Evolutionary conservation across 2,113 vertebrate genomes (phyloP).

Genomic region (Holacanthus passer): DNA sequence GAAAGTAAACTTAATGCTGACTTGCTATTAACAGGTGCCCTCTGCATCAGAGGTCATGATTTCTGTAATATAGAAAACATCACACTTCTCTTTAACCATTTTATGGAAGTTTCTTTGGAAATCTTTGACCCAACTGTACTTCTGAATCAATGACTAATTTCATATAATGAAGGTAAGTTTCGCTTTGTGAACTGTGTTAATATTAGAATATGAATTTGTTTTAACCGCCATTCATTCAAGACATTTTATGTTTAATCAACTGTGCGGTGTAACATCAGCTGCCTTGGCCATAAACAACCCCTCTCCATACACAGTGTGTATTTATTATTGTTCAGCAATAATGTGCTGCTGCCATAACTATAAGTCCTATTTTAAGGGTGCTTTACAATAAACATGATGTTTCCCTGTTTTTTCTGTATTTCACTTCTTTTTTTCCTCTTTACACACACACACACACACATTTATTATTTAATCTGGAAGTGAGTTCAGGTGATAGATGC

Average conservation of each 20-base stretch:
- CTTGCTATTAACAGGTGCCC: not conserved
- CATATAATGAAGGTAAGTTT: not conserved
- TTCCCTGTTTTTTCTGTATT: not conserved
- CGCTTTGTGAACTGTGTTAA: too few relatives aligned
- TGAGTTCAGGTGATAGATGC: not conserved
- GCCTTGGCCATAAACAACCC: not conserved
- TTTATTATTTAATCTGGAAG: constrained; percentile 12
- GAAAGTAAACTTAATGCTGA: too few relatives aligned
- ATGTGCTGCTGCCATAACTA: not conserved
- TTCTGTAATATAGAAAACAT: not conserved
- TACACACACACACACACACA: not conserved
- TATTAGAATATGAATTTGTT: too few relatives aligned
- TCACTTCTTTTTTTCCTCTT: not conserved
- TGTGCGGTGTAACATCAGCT: not conserved
- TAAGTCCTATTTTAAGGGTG: not conserved
- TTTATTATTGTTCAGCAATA: not conserved
- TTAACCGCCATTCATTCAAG: not conserved
- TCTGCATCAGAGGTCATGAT: not conserved
- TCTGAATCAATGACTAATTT: not conserved
- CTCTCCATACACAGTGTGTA: not conserved
- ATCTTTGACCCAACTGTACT: not conserved
- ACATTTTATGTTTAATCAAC: not conserved
- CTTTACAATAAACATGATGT: not conserved
- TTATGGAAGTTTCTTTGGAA: not conserved
- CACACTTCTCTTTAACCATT: not conserved